Evolutionary conservation across 2,888 invertebrate species (phyloP), one percentile per base, ranked within the genome.

Genomic region (Drosophila robusta): DNA sequence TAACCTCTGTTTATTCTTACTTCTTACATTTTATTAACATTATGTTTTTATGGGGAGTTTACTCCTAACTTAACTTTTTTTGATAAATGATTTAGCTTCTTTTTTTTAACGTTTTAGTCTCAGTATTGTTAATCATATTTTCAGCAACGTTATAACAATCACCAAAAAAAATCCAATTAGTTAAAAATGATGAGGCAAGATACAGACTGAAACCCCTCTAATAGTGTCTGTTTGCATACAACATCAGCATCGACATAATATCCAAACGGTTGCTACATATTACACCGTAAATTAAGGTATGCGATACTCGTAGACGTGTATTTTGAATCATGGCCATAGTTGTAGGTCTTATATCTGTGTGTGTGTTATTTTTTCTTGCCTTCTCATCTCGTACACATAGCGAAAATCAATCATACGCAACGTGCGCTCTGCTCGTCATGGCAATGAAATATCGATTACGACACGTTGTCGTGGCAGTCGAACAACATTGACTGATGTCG

Each of bases 401-500:
- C 71, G 70, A 69, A 81, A 84, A 87, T 87, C 85, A 85, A 82
- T 87, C 85, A 85, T 84, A 85, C 85, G 85, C 80, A 85, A 75
- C 78, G 87, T 77, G 73, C 46, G 68, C 79, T 49, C 64, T 36
- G 67, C 77, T 71, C 72, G 82, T 73, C 74, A 70, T 70, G 82
- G 82, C 80, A 78, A 80, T 87, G 83, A 77, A 85, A 85, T 85
- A 86, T 86, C 85, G 87, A 86, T 86, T 87, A 82, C 85, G 80
- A 78, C 85, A 82, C 80, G 61, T 78, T 77, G 67, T 49, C 70
- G 64, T 36, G 66, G 41, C 69, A 64, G 45, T 61, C 62, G 42
- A 63, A 56, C 57, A 74, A 34, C 83, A 66, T 51, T 67, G 72
- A 75, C 63, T 74, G 77, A 68, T 75, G 75, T 67, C 68, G 63